Percentiles rank a stretch among this genome's conserved stretches.
Conservation (phyloP, 1,140 invertebrate species). For the Leptinotarsa texana region DNA sequence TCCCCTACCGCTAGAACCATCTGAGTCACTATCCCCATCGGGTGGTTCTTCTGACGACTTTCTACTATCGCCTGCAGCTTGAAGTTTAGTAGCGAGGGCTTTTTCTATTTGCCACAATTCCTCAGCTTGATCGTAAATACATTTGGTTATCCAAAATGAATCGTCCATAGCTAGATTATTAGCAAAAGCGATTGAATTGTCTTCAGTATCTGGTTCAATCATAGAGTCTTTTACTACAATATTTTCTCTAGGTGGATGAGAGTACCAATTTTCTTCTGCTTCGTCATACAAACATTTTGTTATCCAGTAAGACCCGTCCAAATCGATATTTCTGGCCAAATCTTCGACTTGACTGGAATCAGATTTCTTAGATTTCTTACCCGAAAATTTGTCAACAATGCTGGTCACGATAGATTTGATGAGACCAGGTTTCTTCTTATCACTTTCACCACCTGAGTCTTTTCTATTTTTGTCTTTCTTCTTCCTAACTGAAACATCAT, state of each 20-base stretch:
- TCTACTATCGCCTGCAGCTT: conserved; percentile 51
- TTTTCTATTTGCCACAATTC: conserved; percentile 59
- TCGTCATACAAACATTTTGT: conserved; percentile 66
- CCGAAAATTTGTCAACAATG: conserved; percentile 42
- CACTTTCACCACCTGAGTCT: conserved; percentile 29
- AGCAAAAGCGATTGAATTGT: background rate
- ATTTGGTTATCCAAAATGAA: conserved; percentile 65
- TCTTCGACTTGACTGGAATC: conserved; percentile 29
- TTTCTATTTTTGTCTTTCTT: conserved; percentile 9
- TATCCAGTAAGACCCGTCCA: conserved; percentile 65
- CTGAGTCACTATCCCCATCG: conserved; percentile 64
- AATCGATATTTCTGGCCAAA: conserved; percentile 52
- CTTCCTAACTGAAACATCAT: background rate
- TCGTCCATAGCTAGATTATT: conserved; percentile 61
- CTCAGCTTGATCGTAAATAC: conserved; percentile 68
- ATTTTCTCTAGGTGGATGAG: conserved; percentile 31
- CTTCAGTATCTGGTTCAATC: background rate
- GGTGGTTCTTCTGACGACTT: conserved; percentile 55
- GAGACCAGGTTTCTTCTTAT: conserved; percentile 39
- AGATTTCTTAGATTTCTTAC: conserved; percentile 32
- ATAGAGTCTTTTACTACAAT: background rate
- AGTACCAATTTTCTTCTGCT: conserved; percentile 63
- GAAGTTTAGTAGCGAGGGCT: conserved; percentile 52
- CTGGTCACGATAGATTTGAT: conserved; percentile 45
- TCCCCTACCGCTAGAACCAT: conserved; percentile 63